Base-by-base conservation (phyloP, 2,113 vertebrate species). In the Campylomormyrus tamandua region DNA sequence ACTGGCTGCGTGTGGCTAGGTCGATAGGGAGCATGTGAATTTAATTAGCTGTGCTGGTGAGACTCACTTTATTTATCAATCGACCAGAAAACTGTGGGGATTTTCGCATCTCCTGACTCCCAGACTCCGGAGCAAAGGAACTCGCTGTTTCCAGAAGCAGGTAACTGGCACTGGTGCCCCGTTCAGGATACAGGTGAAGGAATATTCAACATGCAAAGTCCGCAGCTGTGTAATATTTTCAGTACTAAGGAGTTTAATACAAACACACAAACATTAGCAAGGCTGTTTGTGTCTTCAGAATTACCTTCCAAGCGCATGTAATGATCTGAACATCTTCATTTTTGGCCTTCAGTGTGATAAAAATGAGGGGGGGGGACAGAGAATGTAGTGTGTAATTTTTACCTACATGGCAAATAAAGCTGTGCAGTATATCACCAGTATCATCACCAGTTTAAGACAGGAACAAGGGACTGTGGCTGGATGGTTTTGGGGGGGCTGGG, bases 11-110 rank as follows among this genome's bases (percentile, higher is more conserved):
- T 53, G 4, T 17, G 42, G 39, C 90, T 92, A 92, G 95, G 95
- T 96, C 94, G 89, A 95, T 95, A 90, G 91, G 91, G 93, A 93
- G 93, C 94, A 93, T 94, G 94, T 94, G 94, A 96, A 95, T 95
- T 95, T 95, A 96, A 96, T 95, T 96, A 95, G 95, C 93, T 94
- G 94, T 95, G 94, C 95, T 94, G 95, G 94, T 92, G 86, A 42
- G 74, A 92, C 94, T 94, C 93, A 94, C 94, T 80, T 95, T 96
- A 96, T 96, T 94, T 95, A 96, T 96, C 95, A 96, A 95, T 95
- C 95, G 95, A 93, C 93, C 94, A 95, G 94, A 95, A 95, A 95
- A 95, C n/a, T 95, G 92, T 93, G 93, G 92, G 31, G 35, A 35
- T 80, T 50, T 45, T 27, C 5, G 0, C 6, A 42, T 35, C 42